phyloP scores from a whole-genome alignment of 2,888 invertebrate genomes.

The Ophion costatus region DNA sequence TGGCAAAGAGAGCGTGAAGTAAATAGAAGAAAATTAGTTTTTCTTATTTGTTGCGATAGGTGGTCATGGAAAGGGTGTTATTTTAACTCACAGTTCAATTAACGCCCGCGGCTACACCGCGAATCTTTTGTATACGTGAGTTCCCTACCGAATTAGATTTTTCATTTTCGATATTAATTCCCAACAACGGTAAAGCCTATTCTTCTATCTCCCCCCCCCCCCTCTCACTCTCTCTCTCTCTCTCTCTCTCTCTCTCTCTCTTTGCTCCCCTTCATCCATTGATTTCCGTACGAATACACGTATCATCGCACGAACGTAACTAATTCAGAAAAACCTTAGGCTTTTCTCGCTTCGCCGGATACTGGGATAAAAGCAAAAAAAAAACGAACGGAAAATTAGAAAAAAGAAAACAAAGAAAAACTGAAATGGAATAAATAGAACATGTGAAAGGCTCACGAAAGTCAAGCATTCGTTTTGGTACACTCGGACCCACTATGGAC shows the following conservation, averaged over 20 bases:
- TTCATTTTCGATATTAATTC: constrained; percentile 82
- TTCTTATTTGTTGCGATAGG: neutral
- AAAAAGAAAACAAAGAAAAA: too few relatives aligned
- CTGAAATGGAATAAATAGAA: neutral
- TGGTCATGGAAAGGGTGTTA: constrained; percentile 21
- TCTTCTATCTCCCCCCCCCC: constrained; percentile 76
- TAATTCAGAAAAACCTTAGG: too few relatives aligned
- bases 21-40: neutral
- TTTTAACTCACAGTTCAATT: constrained; percentile 74
- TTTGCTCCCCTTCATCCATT: neutral
- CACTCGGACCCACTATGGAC: neutral
- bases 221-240: constrained; percentile 43
- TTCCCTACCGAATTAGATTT: constrained; percentile 80
- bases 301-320: too few relatives aligned
- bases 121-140: constrained; percentile 71
- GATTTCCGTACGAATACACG: neutral
- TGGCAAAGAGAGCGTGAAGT: constrained; percentile 15
- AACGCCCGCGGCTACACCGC: constrained; percentile 70
- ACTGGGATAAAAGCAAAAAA: too few relatives aligned
- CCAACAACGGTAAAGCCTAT: constrained; percentile 78
- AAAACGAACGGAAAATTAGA: too few relatives aligned
- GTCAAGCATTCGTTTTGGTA: constrained; percentile 32
- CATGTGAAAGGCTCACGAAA: constrained; percentile 30
- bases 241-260: constrained; percentile 34
- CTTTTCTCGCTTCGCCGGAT: too few relatives aligned